Evolutionary conservation across 2,797 vertebrate species (phyloP).

Genomic region (Nothura maculosa): DNA sequence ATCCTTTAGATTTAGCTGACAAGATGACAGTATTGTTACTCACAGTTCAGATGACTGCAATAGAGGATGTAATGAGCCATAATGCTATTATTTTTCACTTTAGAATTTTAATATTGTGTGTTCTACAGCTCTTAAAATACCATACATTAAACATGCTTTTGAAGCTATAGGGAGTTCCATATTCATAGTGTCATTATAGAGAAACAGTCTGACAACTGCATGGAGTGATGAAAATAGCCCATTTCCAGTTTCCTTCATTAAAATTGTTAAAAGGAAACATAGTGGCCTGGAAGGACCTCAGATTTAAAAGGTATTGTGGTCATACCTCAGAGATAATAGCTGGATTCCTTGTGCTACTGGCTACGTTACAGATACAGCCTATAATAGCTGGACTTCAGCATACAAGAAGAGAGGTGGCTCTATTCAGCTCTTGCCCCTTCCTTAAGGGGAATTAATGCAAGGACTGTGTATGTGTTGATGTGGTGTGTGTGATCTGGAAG

Average conservation of each 20-base stretch:
- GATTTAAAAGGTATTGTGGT: background rate
- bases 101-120: conserved; percentile 78
- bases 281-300: background rate
- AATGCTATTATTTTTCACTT: conserved; percentile 79
- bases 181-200: conserved; percentile 63
- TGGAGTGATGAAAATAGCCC: conserved; percentile 43
- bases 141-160: conserved; percentile 75
- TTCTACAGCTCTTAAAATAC: conserved; percentile 75
- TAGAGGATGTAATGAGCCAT: conserved; percentile 76
- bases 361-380: conserved; percentile 29
- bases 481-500: background rate
- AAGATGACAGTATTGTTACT: conserved; percentile 72
- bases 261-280: conserved; percentile 37
- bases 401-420: background rate
- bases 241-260: conserved; percentile 5
- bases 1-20: conserved; percentile 65
- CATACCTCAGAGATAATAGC: conserved; percentile 21
- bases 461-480: too few species aligned
- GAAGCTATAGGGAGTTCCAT: conserved; percentile 53
- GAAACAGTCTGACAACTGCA: conserved; percentile 45
- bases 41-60: conserved; percentile 73
- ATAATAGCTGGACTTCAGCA: background rate
- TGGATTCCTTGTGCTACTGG: background rate
- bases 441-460: background rate
- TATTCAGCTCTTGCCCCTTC: background rate